Base-by-base conservation (phyloP, 1,140 invertebrate species). In the Parapsyche elsis region DNA sequence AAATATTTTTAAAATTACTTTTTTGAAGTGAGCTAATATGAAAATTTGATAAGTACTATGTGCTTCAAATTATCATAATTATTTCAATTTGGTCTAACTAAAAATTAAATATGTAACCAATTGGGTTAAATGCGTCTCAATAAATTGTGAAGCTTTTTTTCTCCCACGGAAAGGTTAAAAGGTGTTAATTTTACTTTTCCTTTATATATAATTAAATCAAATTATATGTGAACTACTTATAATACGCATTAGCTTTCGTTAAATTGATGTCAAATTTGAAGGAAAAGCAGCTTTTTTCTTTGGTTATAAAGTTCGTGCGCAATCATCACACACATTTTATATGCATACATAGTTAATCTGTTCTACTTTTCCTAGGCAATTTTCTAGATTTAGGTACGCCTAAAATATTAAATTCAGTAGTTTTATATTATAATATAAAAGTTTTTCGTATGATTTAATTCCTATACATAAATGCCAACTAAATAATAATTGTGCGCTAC, bases 221-320 rank as follows among this genome's bases (percentile, higher is more conserved):
- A 67, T 30, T 26, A 26, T 67, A 67, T 10, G 64, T 30, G 64
- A 67, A 12, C 64, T 24, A 67, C 64, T 67, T 67, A 67, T 30
- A 26, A 12, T 67, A 67, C 24, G 64, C 64, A 30, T 67, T 67
- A 26, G 14, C 23, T 26, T 67, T 61, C 57, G 57, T 61, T 9
- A 61, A 61, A 61, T 61, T 61, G 57, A 19, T 61, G 57, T 61
- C 57, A 61, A 61, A 61, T 61, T 61, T 21, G 57, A 19, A n/a
- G 57, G 14, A 38, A 38, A 38, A 38, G 7, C 30, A 1, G 7
- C 30, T 38, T 38, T 38, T 38, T 38, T 38, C 30, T 7, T 7
- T 7, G 30, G 30, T 38, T 38, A 38, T 38, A 38, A 38, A 38
- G 30, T 38, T 38, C 30, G 30, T 67, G 64, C 24, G 24, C 64